A percentile compares a stretch with the other conserved stretches of the same genome.
These are phyloP conservation scores for Heterohyrax brucei DNA, from an alignment of 2,797 vertebrate genomes.

Conservation along the genomic window DNA sequence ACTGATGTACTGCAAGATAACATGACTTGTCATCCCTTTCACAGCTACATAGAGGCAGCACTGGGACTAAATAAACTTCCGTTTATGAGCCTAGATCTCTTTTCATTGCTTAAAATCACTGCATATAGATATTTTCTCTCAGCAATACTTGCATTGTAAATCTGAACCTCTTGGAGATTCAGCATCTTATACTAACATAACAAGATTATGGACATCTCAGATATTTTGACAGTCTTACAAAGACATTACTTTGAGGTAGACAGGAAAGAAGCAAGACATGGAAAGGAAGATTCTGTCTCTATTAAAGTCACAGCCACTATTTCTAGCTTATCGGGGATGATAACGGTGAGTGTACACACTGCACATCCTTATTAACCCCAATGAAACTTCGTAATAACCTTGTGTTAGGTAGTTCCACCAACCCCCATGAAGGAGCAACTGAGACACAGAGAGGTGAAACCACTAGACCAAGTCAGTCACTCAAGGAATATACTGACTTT, in stretches of 20 bases:
- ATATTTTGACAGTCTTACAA: not conserved
- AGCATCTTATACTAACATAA: not conserved
- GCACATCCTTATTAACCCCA: not conserved
- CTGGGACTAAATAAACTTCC: not conserved
- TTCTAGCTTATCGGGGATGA: no score
- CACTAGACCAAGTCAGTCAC: not conserved
- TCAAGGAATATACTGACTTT: not conserved
- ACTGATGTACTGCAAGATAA: not conserved
- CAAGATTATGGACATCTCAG: not conserved
- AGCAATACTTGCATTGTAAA: not conserved
- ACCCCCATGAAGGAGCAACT: not conserved
- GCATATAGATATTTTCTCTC: conserved; percentile 14
- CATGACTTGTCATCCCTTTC: not conserved
- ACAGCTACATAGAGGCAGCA: not conserved
- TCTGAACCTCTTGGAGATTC: not conserved
- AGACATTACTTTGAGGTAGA: not conserved
- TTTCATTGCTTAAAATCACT: not conserved
- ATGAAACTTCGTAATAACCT: not conserved
- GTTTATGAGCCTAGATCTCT: not conserved
- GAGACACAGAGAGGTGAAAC: not conserved
- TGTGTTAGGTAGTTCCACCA: not conserved
- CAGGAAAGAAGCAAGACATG: not conserved
- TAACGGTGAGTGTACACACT: not conserved
- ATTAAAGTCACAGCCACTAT: rapidly evolving
- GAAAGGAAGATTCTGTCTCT: not conserved